A percentile compares a stretch with the other conserved stretches of the same genome.
phyloP scores from a whole-genome alignment of 2,113 vertebrate genomes.

The Rostratula benghalensis region DNA sequence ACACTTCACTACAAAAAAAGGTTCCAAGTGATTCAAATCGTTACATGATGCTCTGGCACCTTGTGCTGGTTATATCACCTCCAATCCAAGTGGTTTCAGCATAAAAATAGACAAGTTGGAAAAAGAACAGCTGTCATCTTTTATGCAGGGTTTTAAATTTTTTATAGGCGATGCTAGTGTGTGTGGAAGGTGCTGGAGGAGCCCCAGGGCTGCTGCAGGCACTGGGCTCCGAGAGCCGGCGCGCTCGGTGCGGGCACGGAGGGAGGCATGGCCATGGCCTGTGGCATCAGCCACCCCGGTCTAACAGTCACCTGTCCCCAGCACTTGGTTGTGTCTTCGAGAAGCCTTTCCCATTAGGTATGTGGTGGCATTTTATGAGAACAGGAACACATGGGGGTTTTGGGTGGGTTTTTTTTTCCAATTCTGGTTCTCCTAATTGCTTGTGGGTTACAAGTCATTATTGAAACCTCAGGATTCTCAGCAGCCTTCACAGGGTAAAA shows the following conservation, averaged over 20 bases:
- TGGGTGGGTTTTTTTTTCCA: not conserved
- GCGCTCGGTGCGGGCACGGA: rapidly evolving
- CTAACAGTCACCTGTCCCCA: not conserved
- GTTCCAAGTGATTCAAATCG: constrained; percentile 13
- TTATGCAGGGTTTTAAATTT: not conserved
- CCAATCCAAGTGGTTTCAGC: constrained; percentile 3
- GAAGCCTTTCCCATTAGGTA: not conserved
- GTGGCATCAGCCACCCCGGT: not conserved
- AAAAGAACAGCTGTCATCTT: constrained; percentile 46
- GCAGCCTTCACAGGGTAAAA: not conserved
- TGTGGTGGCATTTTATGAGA: not conserved
- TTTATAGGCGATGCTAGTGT: not conserved
- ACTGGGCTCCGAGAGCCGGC: not conserved
- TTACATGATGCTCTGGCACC: constrained; percentile 40
- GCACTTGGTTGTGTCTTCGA: not conserved
- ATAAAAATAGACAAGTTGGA: constrained; percentile 40
- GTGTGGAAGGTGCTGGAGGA: not conserved
- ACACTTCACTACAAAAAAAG: not conserved
- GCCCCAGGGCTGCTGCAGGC: not conserved
- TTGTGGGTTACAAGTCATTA: not conserved
- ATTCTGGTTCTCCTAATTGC: not conserved
- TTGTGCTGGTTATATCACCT: constrained; percentile 35
- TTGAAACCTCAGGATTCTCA: not conserved
- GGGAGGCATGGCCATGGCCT: not conserved
- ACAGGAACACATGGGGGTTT: rapidly evolving